phyloP scores from a whole-genome alignment of 2,888 invertebrate genomes.

The Anodontia alba region DNA sequence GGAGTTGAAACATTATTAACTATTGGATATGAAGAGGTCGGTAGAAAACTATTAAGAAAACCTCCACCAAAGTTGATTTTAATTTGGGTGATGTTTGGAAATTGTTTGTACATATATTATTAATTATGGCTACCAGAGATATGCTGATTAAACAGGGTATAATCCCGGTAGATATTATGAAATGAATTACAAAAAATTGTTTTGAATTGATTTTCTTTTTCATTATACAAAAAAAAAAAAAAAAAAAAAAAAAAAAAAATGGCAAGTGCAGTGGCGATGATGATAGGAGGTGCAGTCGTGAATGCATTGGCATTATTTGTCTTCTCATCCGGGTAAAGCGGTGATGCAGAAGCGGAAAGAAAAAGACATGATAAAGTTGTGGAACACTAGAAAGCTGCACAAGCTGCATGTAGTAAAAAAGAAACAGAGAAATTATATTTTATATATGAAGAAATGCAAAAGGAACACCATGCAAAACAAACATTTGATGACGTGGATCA shows the following conservation, averaged over 20 bases:
- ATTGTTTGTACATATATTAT: conserved; percentile 34
- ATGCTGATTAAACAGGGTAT: conserved; percentile 47
- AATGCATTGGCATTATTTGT: conserved; percentile 45
- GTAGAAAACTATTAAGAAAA: no score
- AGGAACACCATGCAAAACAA: conserved; percentile 41
- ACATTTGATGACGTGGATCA: conserved; percentile 49
- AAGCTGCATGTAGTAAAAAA: conserved; percentile 39
- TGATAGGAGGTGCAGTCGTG: conserved; percentile 36
- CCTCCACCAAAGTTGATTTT: conserved; percentile 29
- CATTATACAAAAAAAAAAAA: no score
- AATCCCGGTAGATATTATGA: conserved; percentile 51
- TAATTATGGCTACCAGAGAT: conserved; percentile 43
- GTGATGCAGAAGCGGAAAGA: conserved; percentile 26
- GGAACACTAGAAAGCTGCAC: conserved; percentile 45
- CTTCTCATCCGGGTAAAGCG: conserved; percentile 21
- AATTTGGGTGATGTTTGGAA: conserved; percentile 42
- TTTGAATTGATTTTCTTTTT: not conserved
- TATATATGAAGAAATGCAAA: conserved; percentile 45
- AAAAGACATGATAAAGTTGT: conserved; percentile 51
- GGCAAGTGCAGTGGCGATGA: conserved; percentile 42
- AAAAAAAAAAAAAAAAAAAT: conserved; percentile 26
- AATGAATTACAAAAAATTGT: no score
- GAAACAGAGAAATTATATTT: conserved; percentile 42
- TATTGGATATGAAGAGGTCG: not conserved
- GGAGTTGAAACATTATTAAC: not conserved